phyloP scores from a whole-genome alignment of 1,140 invertebrate species.

The Agraylea sexmaculata region DNA sequence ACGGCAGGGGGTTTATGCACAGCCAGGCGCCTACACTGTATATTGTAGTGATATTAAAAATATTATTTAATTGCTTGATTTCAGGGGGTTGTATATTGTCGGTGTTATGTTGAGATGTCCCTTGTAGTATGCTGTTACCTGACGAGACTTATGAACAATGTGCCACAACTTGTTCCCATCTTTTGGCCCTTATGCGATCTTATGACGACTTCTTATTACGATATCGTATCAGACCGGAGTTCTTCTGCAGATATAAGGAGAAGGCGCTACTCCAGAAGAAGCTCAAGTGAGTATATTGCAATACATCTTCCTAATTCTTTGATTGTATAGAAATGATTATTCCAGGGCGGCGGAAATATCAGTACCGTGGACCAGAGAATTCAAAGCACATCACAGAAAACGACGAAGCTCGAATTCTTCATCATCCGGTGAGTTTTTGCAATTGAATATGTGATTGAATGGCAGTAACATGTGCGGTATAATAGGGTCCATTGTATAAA shows the following conservation, averaged over 20 bases:
- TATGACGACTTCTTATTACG: conserved; percentile 47
- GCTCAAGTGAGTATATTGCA: conserved; percentile 26
- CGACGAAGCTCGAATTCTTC: conserved; percentile 10
- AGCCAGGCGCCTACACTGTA: no score
- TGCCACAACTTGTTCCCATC: conserved; percentile 35
- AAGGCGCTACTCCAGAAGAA: conserved; percentile 40
- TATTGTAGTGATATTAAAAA: no score
- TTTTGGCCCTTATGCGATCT: conserved; percentile 39
- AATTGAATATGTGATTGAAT: no score
- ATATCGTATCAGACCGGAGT: conserved; percentile 45
- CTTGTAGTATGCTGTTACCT: conserved; percentile 43
- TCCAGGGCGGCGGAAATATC: conserved; percentile 21
- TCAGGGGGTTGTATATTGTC: no score
- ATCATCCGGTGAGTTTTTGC: conserved; percentile 13
- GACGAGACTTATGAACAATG: conserved; percentile 49
- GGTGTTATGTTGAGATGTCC: no score
- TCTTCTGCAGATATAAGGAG: conserved; percentile 46
- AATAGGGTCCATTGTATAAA: no score
- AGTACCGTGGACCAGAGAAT: conserved; percentile 18
- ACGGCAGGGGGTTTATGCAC: no score
- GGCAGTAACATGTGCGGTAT: no score
- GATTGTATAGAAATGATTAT: not conserved
- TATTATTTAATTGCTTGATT: no score
- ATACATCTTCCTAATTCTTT: no score
- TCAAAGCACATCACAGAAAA: conserved; percentile 14